Percentiles rank a stretch among this genome's conserved stretches.
Evolutionary conservation across 1,140 invertebrate species (phyloP).

Genomic region (Trachelipus rathkii): DNA sequence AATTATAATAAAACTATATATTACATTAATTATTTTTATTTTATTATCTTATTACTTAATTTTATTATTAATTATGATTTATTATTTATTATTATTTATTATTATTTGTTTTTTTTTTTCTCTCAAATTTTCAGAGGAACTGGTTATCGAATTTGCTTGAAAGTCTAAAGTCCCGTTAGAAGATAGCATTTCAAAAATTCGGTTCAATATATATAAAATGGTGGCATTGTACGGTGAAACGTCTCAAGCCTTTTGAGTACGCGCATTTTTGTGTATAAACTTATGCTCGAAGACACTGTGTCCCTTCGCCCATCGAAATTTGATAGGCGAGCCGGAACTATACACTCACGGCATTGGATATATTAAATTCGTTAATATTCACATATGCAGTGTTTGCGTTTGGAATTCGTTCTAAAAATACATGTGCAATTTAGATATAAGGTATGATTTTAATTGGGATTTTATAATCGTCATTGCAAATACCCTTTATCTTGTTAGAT

Average conservation of each 20-base stretch:
- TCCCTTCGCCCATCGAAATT: constrained; percentile 98
- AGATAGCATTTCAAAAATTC: constrained; percentile 97
- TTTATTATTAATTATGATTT: too few relatives aligned
- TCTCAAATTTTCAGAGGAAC: constrained; percentile 70
- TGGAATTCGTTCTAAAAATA: constrained; percentile 98
- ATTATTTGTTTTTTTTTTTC: too few relatives aligned
- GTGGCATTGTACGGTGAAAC: constrained; percentile 99
- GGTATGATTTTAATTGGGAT: too few relatives aligned
- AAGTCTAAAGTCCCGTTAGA: constrained; percentile 94
- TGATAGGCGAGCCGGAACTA: constrained; percentile 73
- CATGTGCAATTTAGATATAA: constrained; percentile 97
- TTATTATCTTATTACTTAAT: too few relatives aligned
- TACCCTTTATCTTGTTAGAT: too few relatives aligned
- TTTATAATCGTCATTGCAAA: too few relatives aligned
- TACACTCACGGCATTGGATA: constrained; percentile 86
- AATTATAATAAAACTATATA: too few relatives aligned
- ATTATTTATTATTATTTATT: too few relatives aligned
- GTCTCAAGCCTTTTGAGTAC: constrained; percentile 97
- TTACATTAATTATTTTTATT: too few relatives aligned
- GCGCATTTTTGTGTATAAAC: constrained; percentile 93
- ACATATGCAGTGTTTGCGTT: constrained; percentile 94
- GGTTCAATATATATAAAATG: constrained; percentile 97
- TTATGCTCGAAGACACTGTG: constrained; percentile 97
- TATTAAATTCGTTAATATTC: constrained; percentile 96
- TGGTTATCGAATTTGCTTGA: constrained; percentile 98